A percentile compares a stretch with the other conserved stretches of the same genome.
Conservation (phyloP, 2,888 invertebrate genomes). For the Chalcis sispes region DNA sequence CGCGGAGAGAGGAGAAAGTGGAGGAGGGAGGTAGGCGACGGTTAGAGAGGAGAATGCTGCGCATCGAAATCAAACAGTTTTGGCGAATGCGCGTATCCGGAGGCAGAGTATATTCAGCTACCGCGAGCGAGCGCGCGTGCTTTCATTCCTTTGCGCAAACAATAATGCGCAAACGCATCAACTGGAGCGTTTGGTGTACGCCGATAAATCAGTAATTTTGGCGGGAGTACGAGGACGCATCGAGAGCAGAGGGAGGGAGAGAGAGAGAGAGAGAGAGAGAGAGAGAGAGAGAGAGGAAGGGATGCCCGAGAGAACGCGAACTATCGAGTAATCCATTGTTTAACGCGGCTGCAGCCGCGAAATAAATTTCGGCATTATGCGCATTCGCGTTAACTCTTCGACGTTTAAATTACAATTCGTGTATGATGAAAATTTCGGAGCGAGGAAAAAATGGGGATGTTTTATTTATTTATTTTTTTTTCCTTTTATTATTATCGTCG, state of each 20-base stretch:
- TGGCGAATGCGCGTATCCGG: background rate
- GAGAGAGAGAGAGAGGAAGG: too few relatives aligned
- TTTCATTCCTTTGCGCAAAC: background rate
- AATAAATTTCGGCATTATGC: too few relatives aligned
- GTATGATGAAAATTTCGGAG: too few relatives aligned
- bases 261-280: too few relatives aligned
- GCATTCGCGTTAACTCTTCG: background rate
- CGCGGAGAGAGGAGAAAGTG: too few relatives aligned
- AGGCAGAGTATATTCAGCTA: slow-evolving; percentile 14
- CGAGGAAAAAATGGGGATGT: too few relatives aligned
- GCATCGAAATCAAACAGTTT: slow-evolving; percentile 38
- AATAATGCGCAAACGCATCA: slow-evolving; percentile 26
- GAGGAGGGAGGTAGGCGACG: too few relatives aligned
- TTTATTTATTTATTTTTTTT: too few relatives aligned
- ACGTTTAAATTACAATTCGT: too few relatives aligned
- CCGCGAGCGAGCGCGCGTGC: background rate
- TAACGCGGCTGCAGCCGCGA: slow-evolving; percentile 8
- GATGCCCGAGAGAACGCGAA: background rate
- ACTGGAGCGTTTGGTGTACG: background rate
- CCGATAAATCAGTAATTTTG: slow-evolving; percentile 42
- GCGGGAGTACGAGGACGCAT: background rate
- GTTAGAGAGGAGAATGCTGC: too few relatives aligned
- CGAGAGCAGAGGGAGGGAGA: too few relatives aligned
- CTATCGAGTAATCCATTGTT: slow-evolving; percentile 24
- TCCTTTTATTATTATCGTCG: too few relatives aligned